Base-by-base conservation (phyloP, 2,797 vertebrate genomes). In the Halcyon chelicuti region DNA sequence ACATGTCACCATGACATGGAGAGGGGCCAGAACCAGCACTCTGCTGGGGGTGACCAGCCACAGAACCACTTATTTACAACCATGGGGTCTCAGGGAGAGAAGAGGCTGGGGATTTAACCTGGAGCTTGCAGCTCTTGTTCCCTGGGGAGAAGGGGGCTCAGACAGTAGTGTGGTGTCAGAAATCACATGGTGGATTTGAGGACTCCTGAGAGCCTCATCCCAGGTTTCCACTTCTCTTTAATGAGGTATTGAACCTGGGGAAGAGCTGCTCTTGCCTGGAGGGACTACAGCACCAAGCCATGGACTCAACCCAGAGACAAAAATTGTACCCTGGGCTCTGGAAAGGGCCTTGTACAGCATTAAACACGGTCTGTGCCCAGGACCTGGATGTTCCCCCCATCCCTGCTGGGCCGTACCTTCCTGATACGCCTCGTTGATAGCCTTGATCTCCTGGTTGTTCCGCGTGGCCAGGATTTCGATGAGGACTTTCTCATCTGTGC, bases 381-480 rank as follows among this genome's bases (percentile, higher is more conserved):
- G 44, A 33, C 12, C 12, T 26, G 33, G 3, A 22, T 78, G 20
- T 31, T 80, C 40, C 44, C 37, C 15, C 2, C 0, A 0, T 26
- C 63, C 75, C 26, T 60, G 62, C 29, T 28, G 8, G 35, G 61
- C 51, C 4, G 75, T 97, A 99, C 99, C 99, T 72, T 98, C 93
- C 87, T 98, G 95, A 87, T 99, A 99, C 0, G 99, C 99, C 68
- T 97, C 96, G 2, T 98, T 99, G 98, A 99, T 99, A 79, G 98
- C 99, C 3, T 84, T 96, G 77, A 99, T 99, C 96, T 99, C 98
- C 25, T 97, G 97, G 28, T 99, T 99, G 97, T 97, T 99, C 94
- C 99, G 98, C 1, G 99, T 99, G 75, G 99, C 98, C 94, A 99
- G 97, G 96, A 99, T 99, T 98, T 99, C 99, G 0, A 99, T 99